Conservation (phyloP, 1,140 invertebrate species). For the Holcopasites calliopsidis region DNA sequence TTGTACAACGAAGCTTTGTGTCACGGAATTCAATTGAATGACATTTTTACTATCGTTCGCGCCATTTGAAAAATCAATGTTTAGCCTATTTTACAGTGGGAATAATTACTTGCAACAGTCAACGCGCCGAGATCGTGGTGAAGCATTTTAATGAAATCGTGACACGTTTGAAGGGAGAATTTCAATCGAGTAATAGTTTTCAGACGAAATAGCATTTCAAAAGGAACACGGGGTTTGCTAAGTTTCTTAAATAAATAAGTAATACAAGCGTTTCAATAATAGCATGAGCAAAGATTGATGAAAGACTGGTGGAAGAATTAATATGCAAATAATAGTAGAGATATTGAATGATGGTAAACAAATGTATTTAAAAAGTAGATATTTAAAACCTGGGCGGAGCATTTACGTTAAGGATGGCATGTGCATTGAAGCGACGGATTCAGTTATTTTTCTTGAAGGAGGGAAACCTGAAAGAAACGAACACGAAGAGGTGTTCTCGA, state of each 20-base stretch:
- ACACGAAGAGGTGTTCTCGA: slow-evolving; percentile 19
- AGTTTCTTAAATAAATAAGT: too few relatives aligned
- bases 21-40: neutral
- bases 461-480: neutral
- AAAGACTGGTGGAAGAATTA: too few relatives aligned
- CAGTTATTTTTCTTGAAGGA: neutral
- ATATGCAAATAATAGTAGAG: too few relatives aligned
- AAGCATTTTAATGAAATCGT: neutral
- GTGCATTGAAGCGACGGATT: slow-evolving; percentile 6
- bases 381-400: too few relatives aligned
- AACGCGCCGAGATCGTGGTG: neutral
- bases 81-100: neutral
- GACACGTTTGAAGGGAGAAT: neutral
- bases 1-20: neutral
- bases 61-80: slow-evolving; percentile 8
- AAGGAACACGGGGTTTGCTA: neutral
- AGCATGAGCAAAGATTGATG: too few relatives aligned
- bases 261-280: too few relatives aligned
- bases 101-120: slow-evolving; percentile 7
- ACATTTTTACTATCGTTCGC: neutral
- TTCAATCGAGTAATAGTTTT: too few relatives aligned
- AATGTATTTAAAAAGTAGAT: too few relatives aligned
- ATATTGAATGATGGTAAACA: too few relatives aligned
- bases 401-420: too few relatives aligned
- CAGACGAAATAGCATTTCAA: too few relatives aligned